A percentile compares a stretch with the other conserved stretches of the same genome.
Conservation (phyloP, 2,888 invertebrate genomes). For the Zhengitettix transpicula region DNA sequence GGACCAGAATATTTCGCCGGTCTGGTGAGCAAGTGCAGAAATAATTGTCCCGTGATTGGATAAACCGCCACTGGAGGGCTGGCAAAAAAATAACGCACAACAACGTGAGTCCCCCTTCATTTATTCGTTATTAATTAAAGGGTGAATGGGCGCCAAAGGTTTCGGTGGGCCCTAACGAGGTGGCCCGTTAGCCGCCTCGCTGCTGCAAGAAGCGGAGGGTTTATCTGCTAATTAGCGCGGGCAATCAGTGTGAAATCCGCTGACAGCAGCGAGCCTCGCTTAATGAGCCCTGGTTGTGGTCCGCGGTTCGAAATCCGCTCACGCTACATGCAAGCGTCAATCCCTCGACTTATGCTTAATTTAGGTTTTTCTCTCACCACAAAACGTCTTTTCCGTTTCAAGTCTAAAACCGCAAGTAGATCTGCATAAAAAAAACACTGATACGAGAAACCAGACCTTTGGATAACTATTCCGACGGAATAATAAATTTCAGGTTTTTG, state of each 20-base stretch:
- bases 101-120: background rate
- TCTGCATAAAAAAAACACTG: too few species aligned
- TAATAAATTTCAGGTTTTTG: too few species aligned
- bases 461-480: too few species aligned
- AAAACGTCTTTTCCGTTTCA: too few species aligned
- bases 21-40: background rate
- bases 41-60: background rate
- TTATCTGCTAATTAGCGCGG: background rate
- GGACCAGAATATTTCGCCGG: background rate
- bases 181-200: background rate
- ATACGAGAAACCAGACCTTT: too few species aligned
- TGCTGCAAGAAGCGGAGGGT: background rate
- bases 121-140: background rate
- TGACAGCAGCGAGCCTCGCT: background rate
- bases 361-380: too few species aligned
- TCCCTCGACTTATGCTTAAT: too few species aligned
- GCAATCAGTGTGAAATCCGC: background rate
- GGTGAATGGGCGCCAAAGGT: background rate
- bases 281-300: too few species aligned
- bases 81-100: background rate
- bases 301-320: too few species aligned
- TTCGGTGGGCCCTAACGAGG: background rate
- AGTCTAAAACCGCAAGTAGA: too few species aligned
- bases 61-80: background rate
- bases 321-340: too few species aligned